Evolutionary conservation across 2,888 invertebrate species (phyloP).

Genomic region (Acrobasis consociella): DNA sequence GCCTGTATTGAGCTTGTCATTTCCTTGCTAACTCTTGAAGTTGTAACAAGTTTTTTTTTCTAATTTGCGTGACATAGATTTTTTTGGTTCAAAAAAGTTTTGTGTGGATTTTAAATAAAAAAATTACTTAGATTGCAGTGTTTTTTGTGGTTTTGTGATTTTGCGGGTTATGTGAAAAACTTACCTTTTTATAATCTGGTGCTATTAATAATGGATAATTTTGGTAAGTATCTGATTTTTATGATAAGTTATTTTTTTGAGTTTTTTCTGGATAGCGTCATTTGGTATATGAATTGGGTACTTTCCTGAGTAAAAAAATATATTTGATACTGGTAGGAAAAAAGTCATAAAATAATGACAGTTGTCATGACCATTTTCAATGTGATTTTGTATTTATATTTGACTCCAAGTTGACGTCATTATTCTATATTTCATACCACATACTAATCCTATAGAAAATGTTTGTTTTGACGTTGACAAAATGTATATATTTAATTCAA

Average conservation of each 20-base stretch:
- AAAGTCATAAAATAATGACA: no score
- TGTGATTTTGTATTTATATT: no score
- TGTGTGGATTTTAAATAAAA: background rate
- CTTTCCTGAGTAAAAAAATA: no score
- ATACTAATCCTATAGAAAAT: no score
- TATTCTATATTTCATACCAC: no score
- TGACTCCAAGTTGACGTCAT: no score
- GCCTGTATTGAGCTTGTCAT: constrained; percentile 36
- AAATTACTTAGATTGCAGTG: background rate
- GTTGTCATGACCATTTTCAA: no score
- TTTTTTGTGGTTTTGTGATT: background rate
- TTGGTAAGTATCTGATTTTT: background rate
- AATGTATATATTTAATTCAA: no score
- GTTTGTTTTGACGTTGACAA: no score
- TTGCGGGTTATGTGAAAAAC: constrained; percentile 3
- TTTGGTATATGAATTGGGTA: no score
- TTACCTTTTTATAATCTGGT: background rate
- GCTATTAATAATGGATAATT: background rate
- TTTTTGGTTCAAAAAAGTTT: background rate
- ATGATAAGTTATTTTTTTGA: background rate
- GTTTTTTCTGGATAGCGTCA: no score
- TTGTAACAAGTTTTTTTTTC: constrained; percentile 25
- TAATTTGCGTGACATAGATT: background rate
- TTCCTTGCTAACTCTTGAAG: constrained; percentile 36
- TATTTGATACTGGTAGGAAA: no score